Conservation (phyloP, 2,113 vertebrate species). For the Grus americana region DNA sequence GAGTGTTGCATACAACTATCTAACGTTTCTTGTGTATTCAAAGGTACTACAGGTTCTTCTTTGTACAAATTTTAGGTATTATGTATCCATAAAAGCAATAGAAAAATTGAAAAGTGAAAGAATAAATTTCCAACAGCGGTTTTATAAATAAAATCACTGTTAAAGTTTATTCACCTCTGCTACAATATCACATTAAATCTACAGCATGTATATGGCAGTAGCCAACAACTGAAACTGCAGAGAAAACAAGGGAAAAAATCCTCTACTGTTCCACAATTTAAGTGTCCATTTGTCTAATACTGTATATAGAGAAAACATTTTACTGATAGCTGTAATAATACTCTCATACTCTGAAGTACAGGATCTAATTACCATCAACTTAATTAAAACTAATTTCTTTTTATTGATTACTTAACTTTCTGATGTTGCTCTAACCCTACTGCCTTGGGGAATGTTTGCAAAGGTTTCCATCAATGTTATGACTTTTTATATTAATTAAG, state of each 20-base stretch:
- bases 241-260: background rate
- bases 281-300: background rate
- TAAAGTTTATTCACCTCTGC: background rate
- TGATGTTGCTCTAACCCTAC: background rate
- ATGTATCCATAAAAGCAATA: background rate
- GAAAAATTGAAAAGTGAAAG: background rate
- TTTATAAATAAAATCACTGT: slow-evolving; percentile 33
- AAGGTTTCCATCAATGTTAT: background rate
- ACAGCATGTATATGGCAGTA: background rate
- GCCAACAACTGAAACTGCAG: background rate
- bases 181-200: background rate
- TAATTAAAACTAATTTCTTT: slow-evolving; percentile 50
- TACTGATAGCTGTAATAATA: background rate
- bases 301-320: background rate
- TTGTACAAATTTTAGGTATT: background rate
- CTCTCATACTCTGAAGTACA: background rate
- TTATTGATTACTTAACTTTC: slow-evolving; percentile 41
- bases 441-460: slow-evolving; percentile 25
- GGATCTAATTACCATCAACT: slow-evolving; percentile 34
- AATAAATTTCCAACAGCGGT: slow-evolving; percentile 17
- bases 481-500: slow-evolving; percentile 41
- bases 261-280: background rate
- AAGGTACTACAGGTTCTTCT: background rate
- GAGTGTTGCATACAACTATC: background rate
- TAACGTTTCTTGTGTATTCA: background rate